Conservation (phyloP, 2,113 vertebrate genomes). For the Upupa epops region DNA sequence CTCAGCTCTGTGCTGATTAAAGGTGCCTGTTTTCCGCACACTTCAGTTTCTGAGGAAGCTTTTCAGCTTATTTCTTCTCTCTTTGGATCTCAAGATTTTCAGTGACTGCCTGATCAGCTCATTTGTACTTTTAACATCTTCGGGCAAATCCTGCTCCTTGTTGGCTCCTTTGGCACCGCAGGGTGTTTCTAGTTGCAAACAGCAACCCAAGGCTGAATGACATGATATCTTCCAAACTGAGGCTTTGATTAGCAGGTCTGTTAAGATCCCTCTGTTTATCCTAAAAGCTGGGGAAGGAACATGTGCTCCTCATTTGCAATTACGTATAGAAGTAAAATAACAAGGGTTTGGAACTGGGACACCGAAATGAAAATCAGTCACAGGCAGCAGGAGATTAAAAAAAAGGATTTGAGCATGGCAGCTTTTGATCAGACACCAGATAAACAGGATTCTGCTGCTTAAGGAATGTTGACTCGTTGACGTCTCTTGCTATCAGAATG, state of each 20-base stretch:
- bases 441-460: conserved; percentile 28
- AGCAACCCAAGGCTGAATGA: neutral
- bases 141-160: neutral
- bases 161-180: neutral
- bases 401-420: conserved; percentile 17
- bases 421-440: conserved; percentile 4
- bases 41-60: neutral
- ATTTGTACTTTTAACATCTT: neutral
- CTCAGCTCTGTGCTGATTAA: neutral
- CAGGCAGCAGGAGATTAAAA: neutral
- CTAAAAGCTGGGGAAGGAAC: conserved; percentile 32
- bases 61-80: neutral
- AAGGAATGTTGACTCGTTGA: conserved; percentile 32
- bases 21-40: neutral
- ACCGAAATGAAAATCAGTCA: neutral
- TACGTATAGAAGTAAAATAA: conserved; percentile 3
- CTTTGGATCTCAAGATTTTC: neutral
- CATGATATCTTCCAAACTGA: neutral
- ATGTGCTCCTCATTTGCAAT: neutral
- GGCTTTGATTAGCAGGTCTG: conserved; percentile 4
- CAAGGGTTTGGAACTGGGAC: neutral
- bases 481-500: neutral
- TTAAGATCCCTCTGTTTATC: conserved; percentile 32
- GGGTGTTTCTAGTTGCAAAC: neutral
- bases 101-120: neutral